Conservation (phyloP, 2,888 invertebrate genomes). For the Aleiodes leptofemur region DNA sequence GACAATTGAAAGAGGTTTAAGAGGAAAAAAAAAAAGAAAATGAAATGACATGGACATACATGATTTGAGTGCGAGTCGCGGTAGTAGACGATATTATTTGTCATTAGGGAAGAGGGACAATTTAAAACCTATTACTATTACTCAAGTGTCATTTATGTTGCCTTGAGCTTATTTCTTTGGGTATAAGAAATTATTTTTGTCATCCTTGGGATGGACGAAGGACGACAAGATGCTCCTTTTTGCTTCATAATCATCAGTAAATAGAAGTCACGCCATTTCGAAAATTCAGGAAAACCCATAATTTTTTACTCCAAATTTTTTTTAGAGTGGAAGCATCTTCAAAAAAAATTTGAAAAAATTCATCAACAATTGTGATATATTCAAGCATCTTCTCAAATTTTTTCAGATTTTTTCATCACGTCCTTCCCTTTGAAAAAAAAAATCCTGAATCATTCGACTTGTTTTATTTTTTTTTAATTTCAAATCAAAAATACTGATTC, state of each 20-base stretch:
- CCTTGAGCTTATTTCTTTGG: slow-evolving; percentile 2
- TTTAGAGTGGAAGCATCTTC: no score
- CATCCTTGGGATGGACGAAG: slow-evolving; percentile 1
- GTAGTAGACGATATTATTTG: slow-evolving; percentile 66
- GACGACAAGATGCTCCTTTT: background rate
- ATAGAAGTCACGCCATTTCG: no score
- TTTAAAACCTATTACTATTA: slow-evolving; percentile 74
- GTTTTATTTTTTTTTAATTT: no score
- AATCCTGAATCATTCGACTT: background rate
- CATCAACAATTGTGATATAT: no score
- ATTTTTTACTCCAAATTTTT: no score
- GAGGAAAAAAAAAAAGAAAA: slow-evolving; percentile 10
- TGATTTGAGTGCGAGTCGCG: background rate
- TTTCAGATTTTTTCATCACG: background rate
- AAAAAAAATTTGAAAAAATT: background rate
- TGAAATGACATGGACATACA: background rate
- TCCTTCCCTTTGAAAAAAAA: background rate
- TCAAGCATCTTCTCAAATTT: background rate
- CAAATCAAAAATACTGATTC: slow-evolving; percentile 49
- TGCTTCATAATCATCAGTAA: no score
- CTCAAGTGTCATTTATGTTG: slow-evolving; percentile 56
- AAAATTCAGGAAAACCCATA: background rate
- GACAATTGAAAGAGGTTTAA: background rate
- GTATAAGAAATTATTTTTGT: slow-evolving; percentile 16
- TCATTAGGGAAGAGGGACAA: slow-evolving; percentile 72